Evolutionary conservation across 1,140 invertebrate species (phyloP).

Genomic region (Eumeta japonica): DNA sequence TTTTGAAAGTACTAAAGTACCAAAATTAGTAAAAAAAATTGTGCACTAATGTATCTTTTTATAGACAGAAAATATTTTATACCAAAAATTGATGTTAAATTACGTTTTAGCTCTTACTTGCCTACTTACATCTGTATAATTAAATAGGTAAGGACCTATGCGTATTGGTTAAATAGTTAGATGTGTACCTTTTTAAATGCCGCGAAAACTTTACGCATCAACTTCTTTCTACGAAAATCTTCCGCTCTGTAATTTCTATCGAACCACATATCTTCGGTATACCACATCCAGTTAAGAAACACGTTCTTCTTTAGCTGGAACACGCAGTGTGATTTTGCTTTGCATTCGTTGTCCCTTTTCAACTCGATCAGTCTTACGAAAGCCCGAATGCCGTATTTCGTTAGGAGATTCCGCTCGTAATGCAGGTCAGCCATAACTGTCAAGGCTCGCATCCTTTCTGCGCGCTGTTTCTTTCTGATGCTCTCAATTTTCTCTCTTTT

Average conservation of each 20-base stretch:
- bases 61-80: no score
- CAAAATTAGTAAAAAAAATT: no score
- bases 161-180: background rate
- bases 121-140: no score
- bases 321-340: conserved; percentile 45
- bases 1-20: no score
- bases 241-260: conserved; percentile 51
- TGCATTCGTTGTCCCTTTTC: conserved; percentile 51
- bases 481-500: conserved; percentile 61
- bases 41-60: no score
- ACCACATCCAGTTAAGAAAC: conserved; percentile 56
- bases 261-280: conserved; percentile 45
- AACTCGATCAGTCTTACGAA: conserved; percentile 54
- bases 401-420: conserved; percentile 54
- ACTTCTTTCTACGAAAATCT: conserved; percentile 44
- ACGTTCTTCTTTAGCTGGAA: conserved; percentile 48
- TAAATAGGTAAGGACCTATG: no score
- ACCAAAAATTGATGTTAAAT: no score
- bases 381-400: conserved; percentile 51
- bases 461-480: conserved; percentile 58
- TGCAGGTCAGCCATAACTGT: conserved; percentile 60
- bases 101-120: no score
- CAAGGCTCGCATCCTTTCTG: conserved; percentile 50
- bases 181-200: conserved; percentile 46
- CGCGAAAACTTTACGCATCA: conserved; percentile 33